These are phyloP conservation scores for Bettongia penicillata DNA, from an alignment of 2,113 vertebrate species.

Conservation along the genomic window DNA sequence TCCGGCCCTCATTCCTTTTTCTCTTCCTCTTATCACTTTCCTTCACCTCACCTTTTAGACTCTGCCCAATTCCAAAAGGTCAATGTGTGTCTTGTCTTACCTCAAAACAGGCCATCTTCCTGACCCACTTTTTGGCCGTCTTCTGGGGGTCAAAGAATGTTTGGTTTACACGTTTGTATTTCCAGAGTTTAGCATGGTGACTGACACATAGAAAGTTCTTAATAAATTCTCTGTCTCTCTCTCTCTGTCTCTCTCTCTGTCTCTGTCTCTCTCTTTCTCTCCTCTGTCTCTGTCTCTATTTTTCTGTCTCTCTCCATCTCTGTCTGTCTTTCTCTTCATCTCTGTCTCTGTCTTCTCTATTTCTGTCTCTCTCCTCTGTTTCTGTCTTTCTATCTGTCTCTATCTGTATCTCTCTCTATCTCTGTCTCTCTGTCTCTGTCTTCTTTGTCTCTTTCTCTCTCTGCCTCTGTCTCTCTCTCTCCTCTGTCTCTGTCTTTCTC, in stretches of 20 bases:
- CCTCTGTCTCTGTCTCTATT: not conserved
- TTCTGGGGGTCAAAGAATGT: not conserved
- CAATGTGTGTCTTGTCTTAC: not conserved
- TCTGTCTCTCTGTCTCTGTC: not conserved
- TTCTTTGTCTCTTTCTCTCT: not conserved
- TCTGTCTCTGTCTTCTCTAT: not conserved
- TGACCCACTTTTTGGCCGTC: not conserved
- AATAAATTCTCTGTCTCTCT: not conserved
- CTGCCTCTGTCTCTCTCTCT: not conserved
- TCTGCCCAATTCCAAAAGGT: not conserved
- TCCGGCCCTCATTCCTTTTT: not conserved
- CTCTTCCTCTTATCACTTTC: not conserved
- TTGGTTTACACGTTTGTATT: not conserved
- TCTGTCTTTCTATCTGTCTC: not conserved
- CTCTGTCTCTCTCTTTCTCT: too few species aligned
- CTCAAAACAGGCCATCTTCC: not conserved
- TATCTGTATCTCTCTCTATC: not conserved
- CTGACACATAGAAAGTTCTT: not conserved
- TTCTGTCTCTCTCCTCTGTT: not conserved
- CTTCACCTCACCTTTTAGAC: not conserved
- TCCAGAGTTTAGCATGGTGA: not conserved
- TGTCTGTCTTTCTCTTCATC: too few species aligned
- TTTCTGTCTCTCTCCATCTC: accelerated
- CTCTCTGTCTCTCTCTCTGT: too few species aligned
- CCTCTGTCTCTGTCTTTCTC: too few species aligned